These are phyloP conservation scores for Sebastes oblongus DNA, from an alignment of 2,797 vertebrate genomes.

Conservation along the genomic window DNA sequence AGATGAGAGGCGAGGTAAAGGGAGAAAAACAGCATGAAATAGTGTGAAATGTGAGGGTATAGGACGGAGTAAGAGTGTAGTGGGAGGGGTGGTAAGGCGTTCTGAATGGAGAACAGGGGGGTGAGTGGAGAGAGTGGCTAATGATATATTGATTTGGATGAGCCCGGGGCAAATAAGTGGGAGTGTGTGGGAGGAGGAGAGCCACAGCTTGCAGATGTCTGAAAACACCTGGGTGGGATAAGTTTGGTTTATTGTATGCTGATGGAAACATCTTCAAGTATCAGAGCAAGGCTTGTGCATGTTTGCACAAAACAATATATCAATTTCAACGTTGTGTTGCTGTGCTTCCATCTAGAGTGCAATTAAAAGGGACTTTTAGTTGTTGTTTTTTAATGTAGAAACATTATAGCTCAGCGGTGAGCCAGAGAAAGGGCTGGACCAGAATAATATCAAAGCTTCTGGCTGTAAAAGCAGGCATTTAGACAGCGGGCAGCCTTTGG, in stretches of 20 bases:
- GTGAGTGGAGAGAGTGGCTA: slow-evolving; percentile 60
- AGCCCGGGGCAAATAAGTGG: slow-evolving; percentile 65
- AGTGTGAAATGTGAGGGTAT: slow-evolving; percentile 52
- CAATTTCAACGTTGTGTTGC: neutral
- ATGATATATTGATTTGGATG: slow-evolving; percentile 80
- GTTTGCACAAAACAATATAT: slow-evolving; percentile 2
- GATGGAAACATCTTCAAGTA: neutral
- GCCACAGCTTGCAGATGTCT: slow-evolving; percentile 54
- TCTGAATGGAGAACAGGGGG: slow-evolving; percentile 36
- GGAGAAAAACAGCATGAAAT: slow-evolving; percentile 59
- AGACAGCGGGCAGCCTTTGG: slow-evolving; percentile 50
- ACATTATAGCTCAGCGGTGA: slow-evolving; percentile 36
- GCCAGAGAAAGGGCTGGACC: slow-evolving; percentile 7
- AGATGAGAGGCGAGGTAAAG: slow-evolving; percentile 41
- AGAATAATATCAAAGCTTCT: slow-evolving; percentile 44
- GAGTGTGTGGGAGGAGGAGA: slow-evolving; percentile 66
- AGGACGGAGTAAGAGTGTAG: slow-evolving; percentile 35
- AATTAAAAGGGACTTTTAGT: slow-evolving; percentile 18
- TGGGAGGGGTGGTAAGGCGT: slow-evolving; percentile 3
- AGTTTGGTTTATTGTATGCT: slow-evolving; percentile 36
- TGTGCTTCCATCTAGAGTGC: slow-evolving; percentile 2
- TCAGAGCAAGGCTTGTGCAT: neutral
- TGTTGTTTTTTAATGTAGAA: slow-evolving; percentile 13
- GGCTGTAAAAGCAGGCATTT: slow-evolving; percentile 57
- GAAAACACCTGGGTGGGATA: slow-evolving; percentile 67